Evolutionary conservation across 2,113 vertebrate species (phyloP), one percentile per base, ranked within the genome.

Genomic region (Nannospalax galili): DNA sequence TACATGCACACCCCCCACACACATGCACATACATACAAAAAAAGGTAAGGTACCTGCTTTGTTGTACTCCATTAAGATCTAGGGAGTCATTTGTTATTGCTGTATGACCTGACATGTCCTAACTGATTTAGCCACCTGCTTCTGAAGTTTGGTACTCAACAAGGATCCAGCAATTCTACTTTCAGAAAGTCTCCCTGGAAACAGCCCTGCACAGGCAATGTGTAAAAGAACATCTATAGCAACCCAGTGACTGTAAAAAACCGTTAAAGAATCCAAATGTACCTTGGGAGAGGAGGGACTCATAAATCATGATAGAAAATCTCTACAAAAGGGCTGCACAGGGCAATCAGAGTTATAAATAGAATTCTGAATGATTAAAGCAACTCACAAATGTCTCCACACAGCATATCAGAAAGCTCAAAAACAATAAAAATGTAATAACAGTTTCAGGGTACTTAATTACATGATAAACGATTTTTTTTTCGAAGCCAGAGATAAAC

Each of bases 271-370:
- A 0, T 62, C 56, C 11, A 1, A 5, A 12, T 3, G 11, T 16
- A 26, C 60, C 62, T 17, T 40, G 32, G 37, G 14, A 32, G 56
- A 73, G 35, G 24, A 64, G 5, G 16, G 65, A 24, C 35, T 3
- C 32, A 6, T 89, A 60, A 80, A 45, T 65, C 10, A 16, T 0
- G 0, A 4, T 17, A 15, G n/a, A n/a, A 0, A 0, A 30, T 35
- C 19, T 70, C 45, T 84, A 58, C 77, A n/a, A 48, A 77, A 73
- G 4, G 20, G 72, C n/a, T 32, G 24, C 7, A 37, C 30, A 10
- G 3, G 20, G 30, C 15, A 7, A 64, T 7, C 1, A 1, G 32
- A 48, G 2, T 20, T 35, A 93, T 58, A 93, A 88, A 85, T 88
- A 81, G 10, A 69, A 40, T 58, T 78, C 15, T 32, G 45, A 52